Base-by-base conservation (phyloP, 2,113 vertebrate genomes). In the Channa maculata region DNA sequence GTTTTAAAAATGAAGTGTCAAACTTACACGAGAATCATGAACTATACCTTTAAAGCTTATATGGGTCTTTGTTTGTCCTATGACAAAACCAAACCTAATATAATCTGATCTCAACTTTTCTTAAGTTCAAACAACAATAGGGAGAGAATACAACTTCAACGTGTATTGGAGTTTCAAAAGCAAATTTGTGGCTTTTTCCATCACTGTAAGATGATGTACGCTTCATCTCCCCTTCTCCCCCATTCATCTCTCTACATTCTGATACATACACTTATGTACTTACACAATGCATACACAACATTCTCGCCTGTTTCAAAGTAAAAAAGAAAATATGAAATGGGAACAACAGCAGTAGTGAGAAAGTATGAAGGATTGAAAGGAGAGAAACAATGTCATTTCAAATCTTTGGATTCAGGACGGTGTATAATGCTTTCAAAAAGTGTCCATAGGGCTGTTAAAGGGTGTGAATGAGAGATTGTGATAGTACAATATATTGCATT, bases 181-280 rank as follows among this genome's bases (percentile, higher is more conserved):
- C 73, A 57, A 77, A 88, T 80, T 69, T 91, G 83, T 89, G 89
- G 85, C 71, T 90, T 90, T 89, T 63, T 79, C 88, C 88, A 85
- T 88, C 83, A 87, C 81, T 76, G 84, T 92, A 86, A 77, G 71
- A 84, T 88, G 72, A 73, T 81, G 78, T 64, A 11, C 36, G 49
- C 61, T 70, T 57, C 70, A 73, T 80, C 68, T 68, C 69, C 24
- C 13, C 79, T 69, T 79, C 74, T 58, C 75, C 68, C 14, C 10
- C 12, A 12, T 36, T 45, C 36, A 79, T 50, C 49, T 45, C 15
- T 59, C 60, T 62, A 71, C 45, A 51, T 70, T 50, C 24, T 43
- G 46, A 60, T 14, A 9, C 33, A 50, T 44, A 58, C 51, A 13
- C 38, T 58, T 36, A 15, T 34, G 45, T 36, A 57, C n/a, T 44